phyloP scores from a whole-genome alignment of 2,888 invertebrate species.

The Agriopis marginaria region DNA sequence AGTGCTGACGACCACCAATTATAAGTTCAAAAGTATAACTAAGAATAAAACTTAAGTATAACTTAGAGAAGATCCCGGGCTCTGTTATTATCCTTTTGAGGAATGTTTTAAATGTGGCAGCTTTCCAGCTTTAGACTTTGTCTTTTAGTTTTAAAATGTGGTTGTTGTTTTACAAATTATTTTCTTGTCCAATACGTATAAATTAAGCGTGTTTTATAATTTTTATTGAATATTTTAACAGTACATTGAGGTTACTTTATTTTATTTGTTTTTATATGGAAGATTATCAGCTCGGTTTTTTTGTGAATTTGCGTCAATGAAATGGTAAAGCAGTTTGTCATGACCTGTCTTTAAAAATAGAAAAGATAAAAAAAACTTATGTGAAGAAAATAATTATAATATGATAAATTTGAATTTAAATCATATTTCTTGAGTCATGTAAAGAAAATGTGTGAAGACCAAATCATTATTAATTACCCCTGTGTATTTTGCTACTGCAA shows the following conservation, averaged over 20 bases:
- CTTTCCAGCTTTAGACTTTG: conserved; percentile 50
- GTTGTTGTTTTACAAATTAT: conserved; percentile 11
- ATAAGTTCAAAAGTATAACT: conserved; percentile 44
- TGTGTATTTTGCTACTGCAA: no score
- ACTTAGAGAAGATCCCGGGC: conserved; percentile 55
- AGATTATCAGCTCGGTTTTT: no score
- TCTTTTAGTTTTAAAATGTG: conserved; percentile 52
- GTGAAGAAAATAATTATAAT: no score
- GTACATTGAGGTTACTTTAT: background rate
- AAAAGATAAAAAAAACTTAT: no score
- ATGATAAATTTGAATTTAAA: no score
- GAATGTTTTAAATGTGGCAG: conserved; percentile 65
- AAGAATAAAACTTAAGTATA: conserved; percentile 61
- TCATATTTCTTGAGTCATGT: no score
- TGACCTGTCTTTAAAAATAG: no score
- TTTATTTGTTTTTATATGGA: no score
- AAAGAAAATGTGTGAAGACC: no score
- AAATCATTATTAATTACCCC: no score
- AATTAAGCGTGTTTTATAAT: conserved; percentile 13
- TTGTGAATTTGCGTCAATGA: no score
- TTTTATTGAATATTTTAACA: background rate
- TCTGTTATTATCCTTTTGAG: conserved; percentile 66
- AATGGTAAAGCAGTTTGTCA: no score
- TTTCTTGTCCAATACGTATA: conserved; percentile 44
- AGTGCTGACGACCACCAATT: conserved; percentile 66